Evolutionary conservation across 2,113 vertebrate genomes (phyloP).

Genomic region (Hoplias malabaricus): DNA sequence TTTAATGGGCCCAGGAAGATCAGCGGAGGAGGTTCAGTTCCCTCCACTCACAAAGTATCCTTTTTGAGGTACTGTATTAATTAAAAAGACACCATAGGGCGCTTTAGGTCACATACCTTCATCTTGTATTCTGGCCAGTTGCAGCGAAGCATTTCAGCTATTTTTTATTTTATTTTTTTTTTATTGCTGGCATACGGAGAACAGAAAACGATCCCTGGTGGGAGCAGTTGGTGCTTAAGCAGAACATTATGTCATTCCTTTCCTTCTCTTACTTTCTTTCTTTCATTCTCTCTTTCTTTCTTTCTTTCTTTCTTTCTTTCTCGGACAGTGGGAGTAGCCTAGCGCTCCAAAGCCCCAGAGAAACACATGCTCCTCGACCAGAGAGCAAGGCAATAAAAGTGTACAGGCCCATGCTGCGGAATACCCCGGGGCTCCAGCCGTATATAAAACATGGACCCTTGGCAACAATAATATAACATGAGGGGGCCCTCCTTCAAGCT

Average conservation of each 20-base stretch:
- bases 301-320: slow-evolving; percentile 12
- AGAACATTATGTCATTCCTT: slow-evolving; percentile 55
- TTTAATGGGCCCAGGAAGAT: slow-evolving; percentile 5
- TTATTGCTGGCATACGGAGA: background rate
- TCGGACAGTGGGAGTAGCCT: slow-evolving; percentile 32
- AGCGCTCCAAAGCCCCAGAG: slow-evolving; percentile 45
- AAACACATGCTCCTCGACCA: slow-evolving; percentile 49
- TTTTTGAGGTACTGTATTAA: slow-evolving; percentile 28
- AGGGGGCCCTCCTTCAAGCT: slow-evolving; percentile 46
- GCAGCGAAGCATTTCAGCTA: slow-evolving; percentile 22
- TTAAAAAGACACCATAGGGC: background rate
- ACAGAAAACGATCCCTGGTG: slow-evolving; percentile 14
- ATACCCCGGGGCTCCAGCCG: slow-evolving; percentile 43
- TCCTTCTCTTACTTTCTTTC: slow-evolving; percentile 18
- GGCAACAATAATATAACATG: slow-evolving; percentile 44
- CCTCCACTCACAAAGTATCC: background rate
- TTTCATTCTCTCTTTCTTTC: slow-evolving; percentile 1
- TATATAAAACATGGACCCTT: slow-evolving; percentile 58
- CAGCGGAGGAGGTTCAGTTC: slow-evolving; percentile 5
- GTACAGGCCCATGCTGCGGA: slow-evolving; percentile 41
- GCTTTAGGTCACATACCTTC: background rate
- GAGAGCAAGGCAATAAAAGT: slow-evolving; percentile 55
- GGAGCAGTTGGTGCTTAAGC: slow-evolving; percentile 45
- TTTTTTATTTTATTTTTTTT: no score
- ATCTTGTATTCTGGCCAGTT: slow-evolving; percentile 7